Percentiles rank a stretch among this genome's conserved stretches.
phyloP scores from a whole-genome alignment of 2,888 invertebrate species.

The Leptinotarsa rubiginosa region DNA sequence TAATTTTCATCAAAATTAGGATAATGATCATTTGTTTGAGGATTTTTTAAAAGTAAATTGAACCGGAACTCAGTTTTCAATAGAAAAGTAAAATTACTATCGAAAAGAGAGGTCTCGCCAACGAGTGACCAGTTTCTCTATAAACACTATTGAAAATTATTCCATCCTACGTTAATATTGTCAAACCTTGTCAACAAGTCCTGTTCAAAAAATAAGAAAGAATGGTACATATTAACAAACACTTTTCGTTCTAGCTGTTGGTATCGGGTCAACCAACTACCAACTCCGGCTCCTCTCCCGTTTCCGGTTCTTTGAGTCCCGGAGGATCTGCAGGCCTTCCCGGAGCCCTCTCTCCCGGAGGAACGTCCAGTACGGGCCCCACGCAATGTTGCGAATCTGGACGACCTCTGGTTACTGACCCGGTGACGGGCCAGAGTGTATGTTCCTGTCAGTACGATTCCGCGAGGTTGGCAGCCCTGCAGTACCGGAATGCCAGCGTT shows the following conservation, averaged over 20 bases:
- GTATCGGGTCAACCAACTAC: slow-evolving; percentile 80
- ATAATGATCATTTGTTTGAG: too few species aligned
- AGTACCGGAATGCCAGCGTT: slow-evolving; percentile 81
- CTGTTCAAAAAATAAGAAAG: too few species aligned
- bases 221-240: not conserved
- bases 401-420: slow-evolving; percentile 91
- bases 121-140: too few species aligned
- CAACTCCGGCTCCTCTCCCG: slow-evolving; percentile 82
- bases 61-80: too few species aligned
- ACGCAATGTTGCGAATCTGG: slow-evolving; percentile 88
- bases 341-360: slow-evolving; percentile 71
- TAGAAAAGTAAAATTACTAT: too few species aligned
- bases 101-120: too few species aligned
- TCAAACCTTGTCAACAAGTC: too few species aligned
- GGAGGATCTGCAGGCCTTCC: slow-evolving; percentile 70
- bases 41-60: too few species aligned
- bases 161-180: too few species aligned
- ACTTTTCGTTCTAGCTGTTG: slow-evolving; percentile 73
- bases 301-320: slow-evolving; percentile 80
- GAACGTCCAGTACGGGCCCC: slow-evolving; percentile 63
- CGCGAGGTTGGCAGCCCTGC: slow-evolving; percentile 84
- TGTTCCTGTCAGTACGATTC: slow-evolving; percentile 96
- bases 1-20: too few species aligned
- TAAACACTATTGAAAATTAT: too few species aligned
- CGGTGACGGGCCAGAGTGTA: slow-evolving; percentile 91